Base-by-base conservation (phyloP, 2,888 invertebrate genomes). In the Synanthedon tipuliformis region DNA sequence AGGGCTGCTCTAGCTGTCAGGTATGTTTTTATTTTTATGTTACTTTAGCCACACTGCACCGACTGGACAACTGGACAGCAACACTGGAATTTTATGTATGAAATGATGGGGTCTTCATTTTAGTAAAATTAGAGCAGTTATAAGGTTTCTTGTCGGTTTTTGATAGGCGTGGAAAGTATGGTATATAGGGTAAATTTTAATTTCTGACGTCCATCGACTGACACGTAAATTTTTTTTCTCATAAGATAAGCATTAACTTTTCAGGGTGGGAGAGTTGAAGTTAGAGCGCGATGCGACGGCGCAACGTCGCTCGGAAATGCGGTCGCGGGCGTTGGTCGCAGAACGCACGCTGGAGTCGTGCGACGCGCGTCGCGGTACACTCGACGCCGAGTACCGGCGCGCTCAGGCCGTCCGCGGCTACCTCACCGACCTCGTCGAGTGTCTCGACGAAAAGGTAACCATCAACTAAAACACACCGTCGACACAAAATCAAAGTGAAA, bases 321-420 rank as follows among this genome's bases (percentile, higher is more conserved):
- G 71, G 53, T 75, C 70, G 12, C 66, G 75, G 23, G 56, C 80
- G 59, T 41, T 63, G 54, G 13, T 23, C 2, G 66, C 77, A 18
- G 66, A 66, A 1, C 78, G 84, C 1, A 67, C 75, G 52, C 66
- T 91, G 51, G 90, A 92, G 57, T 67, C 77, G 13, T 75, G 88
- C 23, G 71, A 75, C 23, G 80, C 86, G 59, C 84, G 88, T 51
- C 80, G 88, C 12, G 79, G 75, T 0, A 69, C 76, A 56, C 90
- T 96, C 53, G 95, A 95, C 61, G 92, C 92, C 54, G 93, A 94
- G 63, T 98, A 96, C 89, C 89, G 92, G 69, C 95, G 97, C 87
- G 98, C 97, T 89, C 98, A 99, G 90, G 95, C 97, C 87, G 92
- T 96, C 71, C 92, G 96, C 78, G 96, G 96, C 71, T 99, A 97